A percentile compares a stretch with the other conserved stretches of the same genome.
Evolutionary conservation across 2,113 vertebrate genomes (phyloP).

Genomic region (Thamnaconus septentrionalis): DNA sequence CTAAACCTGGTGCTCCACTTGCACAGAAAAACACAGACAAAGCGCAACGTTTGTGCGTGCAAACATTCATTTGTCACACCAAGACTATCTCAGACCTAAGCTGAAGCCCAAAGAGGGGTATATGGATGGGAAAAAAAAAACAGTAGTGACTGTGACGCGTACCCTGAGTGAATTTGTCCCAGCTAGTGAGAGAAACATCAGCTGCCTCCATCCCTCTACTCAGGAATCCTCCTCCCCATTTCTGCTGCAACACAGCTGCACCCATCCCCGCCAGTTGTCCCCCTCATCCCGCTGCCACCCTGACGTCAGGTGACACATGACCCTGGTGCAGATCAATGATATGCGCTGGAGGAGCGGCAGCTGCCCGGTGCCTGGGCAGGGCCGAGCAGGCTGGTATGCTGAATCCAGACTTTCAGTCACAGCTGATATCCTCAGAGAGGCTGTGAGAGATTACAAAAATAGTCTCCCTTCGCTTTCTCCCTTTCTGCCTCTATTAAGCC

Average conservation of each 20-base stretch:
- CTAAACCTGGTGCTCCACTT: no score
- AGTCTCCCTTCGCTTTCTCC: conserved; percentile 42
- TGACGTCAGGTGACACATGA: conserved; percentile 61
- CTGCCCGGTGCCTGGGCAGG: conserved; percentile 65
- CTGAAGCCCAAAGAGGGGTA: no score
- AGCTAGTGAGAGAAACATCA: conserved; percentile 3
- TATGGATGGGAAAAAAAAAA: no score
- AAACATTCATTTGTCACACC: no score
- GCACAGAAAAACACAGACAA: no score
- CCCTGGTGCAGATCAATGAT: conserved; percentile 46
- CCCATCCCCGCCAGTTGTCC: conserved; percentile 57
- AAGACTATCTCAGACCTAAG: no score
- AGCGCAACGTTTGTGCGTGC: no score
- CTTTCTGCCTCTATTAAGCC: conserved; percentile 58
- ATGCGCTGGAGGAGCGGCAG: conserved; percentile 64
- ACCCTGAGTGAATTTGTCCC: neutral
- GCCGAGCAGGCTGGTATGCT: conserved; percentile 61
- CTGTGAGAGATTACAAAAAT: conserved; percentile 62
- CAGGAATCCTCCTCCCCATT: conserved; percentile 40
- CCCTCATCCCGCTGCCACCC: conserved; percentile 41
- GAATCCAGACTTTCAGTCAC: conserved; percentile 60
- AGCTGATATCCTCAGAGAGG: conserved; percentile 67
- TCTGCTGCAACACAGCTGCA: conserved; percentile 54
- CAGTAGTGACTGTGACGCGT: no score
- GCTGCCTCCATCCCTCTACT: conserved; percentile 39